Base-by-base conservation (phyloP, 2,888 invertebrate genomes). In the Dimorphilus gyrociliatus region DNA sequence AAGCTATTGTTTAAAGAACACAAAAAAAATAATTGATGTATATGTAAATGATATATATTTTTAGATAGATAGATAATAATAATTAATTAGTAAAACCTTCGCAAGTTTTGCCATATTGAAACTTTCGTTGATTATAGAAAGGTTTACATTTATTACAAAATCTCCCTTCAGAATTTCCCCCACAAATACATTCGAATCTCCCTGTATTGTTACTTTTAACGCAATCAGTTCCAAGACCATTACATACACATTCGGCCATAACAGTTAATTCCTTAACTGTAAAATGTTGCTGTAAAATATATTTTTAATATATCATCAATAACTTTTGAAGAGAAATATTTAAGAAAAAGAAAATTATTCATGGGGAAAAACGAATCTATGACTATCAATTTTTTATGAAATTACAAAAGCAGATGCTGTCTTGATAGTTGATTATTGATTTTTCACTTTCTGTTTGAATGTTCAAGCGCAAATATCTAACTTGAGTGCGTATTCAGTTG, bases 151-250 rank as follows among this genome's bases (percentile, higher is more conserved):
- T 23, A 23, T 50, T 42, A 37, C 51, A 51, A 29, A 30, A 41
- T 24, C 31, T 27, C 8, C 51, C 51, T 18, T 29, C 29, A 1
- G 51, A 47, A 37, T 46, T 44, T 13, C 43, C 44, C 1, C 48
- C 51, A 40, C 51, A 51, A n/a, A 45, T 39, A 35, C 51, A 51
- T 36, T 41, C 40, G 33, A 40, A 50, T 29, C 37, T 34, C 4
- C 40, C 42, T 2, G 46, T 44, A 7, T 19, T 18, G 13, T 36
- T 33, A 25, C 32, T 40, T 16, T 34, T 16, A 7, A 29, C 35
- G 35, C 51, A 51, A 5, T 28, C 44, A 7, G 33, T 38, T 15
- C 42, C 38, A 12, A 40, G 46, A 2, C 45, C 50, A 33, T 44
- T 49, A 33, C 51, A 51, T 12, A 37, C 35, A 32, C 51, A 51